These are phyloP conservation scores for Heliconius sara DNA, from an alignment of 2,888 invertebrate species.

Conservation along the genomic window DNA sequence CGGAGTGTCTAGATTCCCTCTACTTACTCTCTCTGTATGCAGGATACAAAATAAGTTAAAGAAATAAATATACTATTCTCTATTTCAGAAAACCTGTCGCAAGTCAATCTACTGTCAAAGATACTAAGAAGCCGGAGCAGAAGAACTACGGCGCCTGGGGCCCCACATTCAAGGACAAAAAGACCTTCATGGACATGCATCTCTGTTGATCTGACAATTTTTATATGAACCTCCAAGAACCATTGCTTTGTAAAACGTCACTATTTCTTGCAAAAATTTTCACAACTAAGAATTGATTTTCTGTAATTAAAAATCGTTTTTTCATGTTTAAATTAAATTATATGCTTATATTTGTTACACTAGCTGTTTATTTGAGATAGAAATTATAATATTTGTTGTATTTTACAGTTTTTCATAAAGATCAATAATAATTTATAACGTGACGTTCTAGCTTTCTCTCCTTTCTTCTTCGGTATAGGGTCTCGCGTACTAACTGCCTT, in stretches of 20 bases:
- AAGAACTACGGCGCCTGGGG: slow-evolving; percentile 88
- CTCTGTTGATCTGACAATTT: slow-evolving; percentile 73
- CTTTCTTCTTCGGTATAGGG: slow-evolving; percentile 55
- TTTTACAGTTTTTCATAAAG: neutral
- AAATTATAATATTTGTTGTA: neutral
- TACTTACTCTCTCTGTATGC: too few species aligned
- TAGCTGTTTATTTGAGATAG: neutral
- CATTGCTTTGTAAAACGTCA: slow-evolving; percentile 47
- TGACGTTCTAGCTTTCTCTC: slow-evolving; percentile 50
- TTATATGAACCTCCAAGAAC: slow-evolving; percentile 54
- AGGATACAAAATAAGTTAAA: too few species aligned
- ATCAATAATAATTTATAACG: neutral
- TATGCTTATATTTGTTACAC: too few species aligned
- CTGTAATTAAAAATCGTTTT: neutral
- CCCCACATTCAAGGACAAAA: slow-evolving; percentile 88
- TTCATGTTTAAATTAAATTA: neutral
- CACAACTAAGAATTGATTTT: neutral
- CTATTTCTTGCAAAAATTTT: neutral
- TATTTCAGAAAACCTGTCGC: slow-evolving; percentile 64
- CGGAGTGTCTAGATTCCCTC: too few species aligned
- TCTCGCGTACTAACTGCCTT: slow-evolving; percentile 58
- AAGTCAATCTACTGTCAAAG: slow-evolving; percentile 65
- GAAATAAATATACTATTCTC: neutral
- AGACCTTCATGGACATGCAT: slow-evolving; percentile 89
- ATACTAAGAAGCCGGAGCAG: slow-evolving; percentile 69